Conservation (phyloP, 1,140 invertebrate genomes). For the Armadillidium nasatum region DNA sequence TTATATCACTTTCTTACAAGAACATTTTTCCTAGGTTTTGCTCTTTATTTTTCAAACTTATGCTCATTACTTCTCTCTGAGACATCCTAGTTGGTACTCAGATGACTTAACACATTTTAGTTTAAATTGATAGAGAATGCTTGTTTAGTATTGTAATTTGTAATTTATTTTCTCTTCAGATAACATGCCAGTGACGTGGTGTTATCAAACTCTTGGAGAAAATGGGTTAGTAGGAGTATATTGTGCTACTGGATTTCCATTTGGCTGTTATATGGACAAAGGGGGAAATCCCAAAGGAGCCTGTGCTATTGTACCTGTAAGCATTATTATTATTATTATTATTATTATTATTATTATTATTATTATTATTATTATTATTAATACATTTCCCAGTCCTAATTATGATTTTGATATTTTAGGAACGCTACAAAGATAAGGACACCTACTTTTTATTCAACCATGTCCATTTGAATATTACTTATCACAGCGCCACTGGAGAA, state of each 20-base stretch:
- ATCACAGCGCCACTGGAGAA: constrained; percentile 78
- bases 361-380: not conserved
- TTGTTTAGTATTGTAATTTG: too few relatives aligned
- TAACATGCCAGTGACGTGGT: constrained; percentile 94
- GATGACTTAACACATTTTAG: too few relatives aligned
- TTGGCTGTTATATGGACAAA: constrained; percentile 84
- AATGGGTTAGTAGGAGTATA: constrained; percentile 60
- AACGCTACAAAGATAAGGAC: constrained; percentile 57
- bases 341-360: too few relatives aligned
- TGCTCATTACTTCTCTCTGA: too few relatives aligned
- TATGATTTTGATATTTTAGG: not conserved
- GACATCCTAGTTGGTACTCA: too few relatives aligned
- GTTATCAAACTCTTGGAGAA: constrained; percentile 67
- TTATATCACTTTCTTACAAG: too few relatives aligned
- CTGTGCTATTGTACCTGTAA: constrained; percentile 59
- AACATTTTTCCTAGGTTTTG: too few relatives aligned
- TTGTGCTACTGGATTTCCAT: constrained; percentile 92
- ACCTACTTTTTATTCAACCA: constrained; percentile 95
- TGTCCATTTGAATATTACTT: constrained; percentile 86
- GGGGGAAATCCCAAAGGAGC: constrained; percentile 58
- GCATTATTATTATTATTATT: too few relatives aligned
- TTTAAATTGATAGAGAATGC: too few relatives aligned
- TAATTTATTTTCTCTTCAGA: constrained; percentile 64
- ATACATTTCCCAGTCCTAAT: not conserved
- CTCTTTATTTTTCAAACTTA: too few relatives aligned